Evolutionary conservation across 2,888 invertebrate genomes (phyloP).

Genomic region (Acrocera orbiculus): DNA sequence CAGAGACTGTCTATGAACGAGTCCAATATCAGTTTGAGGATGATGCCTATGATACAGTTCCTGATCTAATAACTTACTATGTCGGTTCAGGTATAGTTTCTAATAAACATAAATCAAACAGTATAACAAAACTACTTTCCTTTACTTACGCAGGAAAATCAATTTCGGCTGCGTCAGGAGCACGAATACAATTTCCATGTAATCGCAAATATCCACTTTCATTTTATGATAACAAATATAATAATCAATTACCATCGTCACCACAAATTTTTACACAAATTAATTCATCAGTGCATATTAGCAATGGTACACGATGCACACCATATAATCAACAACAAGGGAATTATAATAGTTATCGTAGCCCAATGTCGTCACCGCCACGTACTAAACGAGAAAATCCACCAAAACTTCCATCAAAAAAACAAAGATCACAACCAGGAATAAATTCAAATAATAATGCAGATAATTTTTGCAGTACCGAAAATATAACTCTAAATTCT

Average conservation of each 20-base stretch:
- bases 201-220: conserved; percentile 65
- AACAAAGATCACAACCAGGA: conserved; percentile 57
- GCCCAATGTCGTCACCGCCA: conserved; percentile 41
- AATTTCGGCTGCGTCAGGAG: conserved; percentile 76
- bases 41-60: conserved; percentile 81
- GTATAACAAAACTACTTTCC: conserved; percentile 39
- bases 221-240: conserved; percentile 47
- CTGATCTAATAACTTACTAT: conserved; percentile 84
- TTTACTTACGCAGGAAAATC: conserved; percentile 75
- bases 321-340: conserved; percentile 19
- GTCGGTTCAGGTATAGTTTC: conserved; percentile 59
- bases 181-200: conserved; percentile 69
- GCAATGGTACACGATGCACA: conserved; percentile 22
- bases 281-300: no score
- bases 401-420: conserved; percentile 38
- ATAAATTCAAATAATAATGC: conserved; percentile 13
- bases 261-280: no score
- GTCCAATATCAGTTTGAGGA: conserved; percentile 90
- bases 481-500: conserved; percentile 42
- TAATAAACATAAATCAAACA: not conserved
- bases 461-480: conserved; percentile 51
- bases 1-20: conserved; percentile 79
- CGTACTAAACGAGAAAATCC: conserved; percentile 32
- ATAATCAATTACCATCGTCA: no score
- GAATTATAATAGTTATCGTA: conserved; percentile 24